Percentiles rank a stretch among this genome's conserved stretches.
phyloP scores from a whole-genome alignment of 1,140 invertebrate genomes.

The Drosophila arizonae region DNA sequence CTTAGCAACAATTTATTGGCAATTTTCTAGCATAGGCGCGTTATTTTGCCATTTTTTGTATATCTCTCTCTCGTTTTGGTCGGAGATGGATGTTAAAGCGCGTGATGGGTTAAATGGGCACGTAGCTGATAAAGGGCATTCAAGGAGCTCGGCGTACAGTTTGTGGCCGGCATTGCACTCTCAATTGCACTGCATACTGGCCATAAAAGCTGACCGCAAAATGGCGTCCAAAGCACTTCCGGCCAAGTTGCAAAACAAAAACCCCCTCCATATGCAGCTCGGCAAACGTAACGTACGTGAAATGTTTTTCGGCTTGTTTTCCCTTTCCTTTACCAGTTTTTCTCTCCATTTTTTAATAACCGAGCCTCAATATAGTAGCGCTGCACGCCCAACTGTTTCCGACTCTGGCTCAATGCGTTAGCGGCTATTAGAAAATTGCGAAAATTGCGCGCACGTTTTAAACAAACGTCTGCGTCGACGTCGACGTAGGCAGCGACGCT shows the following conservation, averaged over 20 bases:
- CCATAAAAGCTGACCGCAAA: constrained; percentile 67
- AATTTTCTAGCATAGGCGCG: constrained; percentile 57
- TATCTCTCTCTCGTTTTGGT: constrained; percentile 1
- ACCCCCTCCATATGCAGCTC: constrained; percentile 44
- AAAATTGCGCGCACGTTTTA: constrained; percentile 78
- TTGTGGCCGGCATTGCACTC: constrained; percentile 55
- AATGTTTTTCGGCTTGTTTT: constrained; percentile 63
- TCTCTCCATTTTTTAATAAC: constrained; percentile 47
- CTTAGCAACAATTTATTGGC: constrained; percentile 72
- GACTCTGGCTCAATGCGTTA: constrained; percentile 46
- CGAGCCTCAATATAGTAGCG: constrained; percentile 3
- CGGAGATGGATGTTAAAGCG: constrained; percentile 64
- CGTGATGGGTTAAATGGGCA: constrained; percentile 58
- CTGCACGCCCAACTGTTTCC: background rate
- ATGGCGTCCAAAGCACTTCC: constrained; percentile 79
- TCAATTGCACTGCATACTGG: constrained; percentile 56
- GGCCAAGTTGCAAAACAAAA: constrained; percentile 57
- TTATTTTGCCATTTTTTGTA: constrained; percentile 25
- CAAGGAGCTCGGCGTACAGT: constrained; percentile 34
- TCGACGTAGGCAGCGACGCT: constrained; percentile 2
- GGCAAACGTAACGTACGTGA: constrained; percentile 50
- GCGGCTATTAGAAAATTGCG: constrained; percentile 79
- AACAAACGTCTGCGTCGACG: constrained; percentile 13
- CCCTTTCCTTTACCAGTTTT: background rate
- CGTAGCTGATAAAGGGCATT: constrained; percentile 47